phyloP scores from a whole-genome alignment of 2,113 vertebrate species.

The Etheostoma cragini region DNA sequence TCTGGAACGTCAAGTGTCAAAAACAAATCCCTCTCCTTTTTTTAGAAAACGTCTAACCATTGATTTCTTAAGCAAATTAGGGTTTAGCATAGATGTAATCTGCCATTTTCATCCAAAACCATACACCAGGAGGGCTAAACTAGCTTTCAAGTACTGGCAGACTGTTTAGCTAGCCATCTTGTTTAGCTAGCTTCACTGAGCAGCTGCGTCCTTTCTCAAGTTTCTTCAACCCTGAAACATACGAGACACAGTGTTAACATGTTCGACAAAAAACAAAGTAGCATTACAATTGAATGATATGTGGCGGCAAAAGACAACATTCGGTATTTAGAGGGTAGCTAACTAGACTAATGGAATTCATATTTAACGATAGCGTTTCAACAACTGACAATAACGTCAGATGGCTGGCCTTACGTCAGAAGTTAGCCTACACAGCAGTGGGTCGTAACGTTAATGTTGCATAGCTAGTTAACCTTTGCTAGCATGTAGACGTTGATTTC shows the following conservation, averaged over 20 bases:
- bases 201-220: conserved; percentile 57
- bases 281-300: no score
- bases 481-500: background rate
- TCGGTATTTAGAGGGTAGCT: no score
- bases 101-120: conserved; percentile 39
- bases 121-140: conserved; percentile 41
- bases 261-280: accelerated
- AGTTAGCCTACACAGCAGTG: conserved; percentile 35
- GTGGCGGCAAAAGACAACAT: no score
- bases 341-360: background rate
- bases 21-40: conserved; percentile 23
- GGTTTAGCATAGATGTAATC: conserved; percentile 16
- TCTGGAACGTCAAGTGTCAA: conserved; percentile 37
- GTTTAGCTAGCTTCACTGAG: conserved; percentile 57
- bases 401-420: conserved; percentile 37
- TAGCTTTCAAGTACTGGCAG: conserved; percentile 43
- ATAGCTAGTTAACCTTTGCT: background rate
- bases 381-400: background rate
- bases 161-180: conserved; percentile 70
- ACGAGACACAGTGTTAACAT: background rate
- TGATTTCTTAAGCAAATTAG: conserved; percentile 26
- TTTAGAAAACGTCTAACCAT: conserved; percentile 24
- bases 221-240: conserved; percentile 64
- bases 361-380: background rate
- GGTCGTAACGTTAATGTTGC: background rate